Evolutionary conservation across 2,113 vertebrate genomes (phyloP), one percentile per base, ranked within the genome.

Genomic region (Nothoprocta pentlandii): DNA sequence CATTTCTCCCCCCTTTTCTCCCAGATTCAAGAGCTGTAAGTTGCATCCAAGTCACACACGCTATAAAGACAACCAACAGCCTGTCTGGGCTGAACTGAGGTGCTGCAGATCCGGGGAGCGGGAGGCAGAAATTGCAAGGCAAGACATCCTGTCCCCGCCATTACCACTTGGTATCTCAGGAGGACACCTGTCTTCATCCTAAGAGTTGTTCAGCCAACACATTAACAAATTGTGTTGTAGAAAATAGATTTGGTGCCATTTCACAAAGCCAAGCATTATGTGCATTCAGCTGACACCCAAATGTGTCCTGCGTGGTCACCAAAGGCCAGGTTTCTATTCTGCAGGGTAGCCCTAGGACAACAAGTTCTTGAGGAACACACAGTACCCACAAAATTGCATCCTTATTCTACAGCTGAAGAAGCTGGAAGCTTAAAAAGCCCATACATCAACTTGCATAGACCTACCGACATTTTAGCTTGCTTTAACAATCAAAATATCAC

Each of bases 51-150:
- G 39, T 16, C 44, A 47, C n/a, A 34, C 51, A 56, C 32, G 39
- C 76, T 13, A 42, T 32, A 25, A 34, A 34, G n/a, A 28, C 64
- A 77, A 46, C 6, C 36, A 77, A 9, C 3, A 70, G 58, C 28
- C 44, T 41, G 21, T 19, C 41, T 30, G 53, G 28, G 12, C 58
- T 54, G 34, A 26, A 53, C 47, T 19, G 44, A 13, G 28, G 23
- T 23, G 47, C 26, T 61, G 6, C 3, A 19, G 16, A 76, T 21
- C 39, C 1, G 0, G 61, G 78, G 26, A 73, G 44, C 4, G 14
- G 25, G 28, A 51, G 54, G 70, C 30, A 81, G n/a, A 69, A n/a
- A 46, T 56, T 14, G 32, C 16, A 19, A 2, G n/a, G 41, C 22
- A 30, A 16, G 63, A 42, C 64, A 59, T 2, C 11, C 17, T n/a